Evolutionary conservation across 2,797 vertebrate species (phyloP), one percentile per base, ranked within the genome.

Genomic region (Spinus pinus): DNA sequence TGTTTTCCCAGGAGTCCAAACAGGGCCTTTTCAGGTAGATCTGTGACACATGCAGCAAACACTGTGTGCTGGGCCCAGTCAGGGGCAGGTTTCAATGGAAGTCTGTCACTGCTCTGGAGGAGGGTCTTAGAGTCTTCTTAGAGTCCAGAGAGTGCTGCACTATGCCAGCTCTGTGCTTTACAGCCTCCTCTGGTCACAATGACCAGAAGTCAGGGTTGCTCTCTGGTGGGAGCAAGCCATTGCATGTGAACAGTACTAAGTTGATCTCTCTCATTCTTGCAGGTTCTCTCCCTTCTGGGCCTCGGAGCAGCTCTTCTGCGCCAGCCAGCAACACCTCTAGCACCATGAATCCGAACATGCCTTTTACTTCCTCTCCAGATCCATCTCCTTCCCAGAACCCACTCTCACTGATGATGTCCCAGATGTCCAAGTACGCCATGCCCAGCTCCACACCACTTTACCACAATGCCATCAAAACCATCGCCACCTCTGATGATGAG

Each of bases 351-450:
- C 98, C 98, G 77, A 98, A 97, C 95, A 98, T 99, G 96, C 98
- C 99, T 72, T 99, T 99, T 95, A 98, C 98, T 50, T 99, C 99
- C 56, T 99, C 99, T 88, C 98, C 98, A 39, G 99, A 99, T 91
- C 98, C 98, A 65, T 96, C 98, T 35, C 98, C 98, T 27, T 98
- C 99, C 88, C 99, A 99, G 98, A 99, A 99, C 95, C 99, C 99
- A 50, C 97, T 99, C 86, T 99, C 99, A 7, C 98, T 99, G 82
- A 99, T 99, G 97, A 99, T 99, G 99, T 99, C 99, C 67, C 99
- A 99, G 98, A 99, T 99, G 99, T 99, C 99, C 92, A 99, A 99
- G 97, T 99, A 99, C 4, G 99, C 99, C 94, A 99, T 99, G 98
- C 99, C 99, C 85, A 99, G 99, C 97, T 98, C 99, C 89, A 99